Base-by-base conservation (phyloP, 2,888 invertebrate genomes). In the Omphaloscelis lunosa region DNA sequence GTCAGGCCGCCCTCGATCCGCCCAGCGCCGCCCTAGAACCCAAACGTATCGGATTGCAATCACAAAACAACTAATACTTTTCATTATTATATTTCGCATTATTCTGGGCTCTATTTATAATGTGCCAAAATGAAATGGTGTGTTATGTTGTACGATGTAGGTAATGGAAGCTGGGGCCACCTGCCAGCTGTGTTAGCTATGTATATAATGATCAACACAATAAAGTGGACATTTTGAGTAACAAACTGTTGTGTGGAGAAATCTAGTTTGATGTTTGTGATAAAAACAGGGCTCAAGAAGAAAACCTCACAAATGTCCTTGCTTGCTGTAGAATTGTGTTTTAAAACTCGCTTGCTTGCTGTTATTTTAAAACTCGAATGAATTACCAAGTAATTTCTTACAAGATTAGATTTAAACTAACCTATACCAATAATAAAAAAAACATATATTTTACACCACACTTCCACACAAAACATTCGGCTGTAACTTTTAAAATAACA, bases 1-100 rank as follows among this genome's bases (percentile, higher is more conserved):
- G 93, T 90, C 85, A 75, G 83, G 86, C 94, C 94, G 94, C 95
- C 95, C 94, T 92, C 88, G 89, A 83, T 77, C 90, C 91, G 91
- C 93, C 94, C 92, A 89, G 88, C 85, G 86, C 91, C 92, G 88
- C 91, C 88, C 90, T 89, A 83, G 84, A 63, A 71, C 77, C 81
- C 79, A 77, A 78, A 85, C 85, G 84, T 89, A 91, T 93, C 92
- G 81, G 89, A 90, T 93, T 94, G 89, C 91, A 89, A 90, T 91
- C 89, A 91, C 89, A 90, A 89, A 90, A 90, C 90, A 90, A 90
- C 85, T 82, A 90, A 45, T 82, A 77, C 72, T 67, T 90, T 92
- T 90, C 88, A 89, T 90, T 89, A 88, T 89, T 85, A 79, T 83
- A 82, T 87, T 88, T 87, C 27, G 69, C 80, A 90, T 89, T 90